phyloP scores from a whole-genome alignment of 2,113 vertebrate genomes.

The Chloroceryle aenea region DNA sequence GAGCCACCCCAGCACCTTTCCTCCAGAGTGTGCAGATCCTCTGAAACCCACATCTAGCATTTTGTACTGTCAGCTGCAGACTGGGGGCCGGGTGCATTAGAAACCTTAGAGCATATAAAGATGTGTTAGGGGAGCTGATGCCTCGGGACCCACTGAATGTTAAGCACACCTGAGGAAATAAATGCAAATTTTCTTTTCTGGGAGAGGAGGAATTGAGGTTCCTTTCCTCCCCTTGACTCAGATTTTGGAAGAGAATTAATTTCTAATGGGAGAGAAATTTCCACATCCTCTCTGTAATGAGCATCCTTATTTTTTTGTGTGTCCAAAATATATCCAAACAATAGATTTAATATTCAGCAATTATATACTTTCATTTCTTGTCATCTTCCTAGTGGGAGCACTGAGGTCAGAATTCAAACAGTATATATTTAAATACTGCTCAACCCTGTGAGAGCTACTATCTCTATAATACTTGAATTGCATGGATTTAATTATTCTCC shows the following conservation, averaged over 20 bases:
- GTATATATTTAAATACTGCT: neutral
- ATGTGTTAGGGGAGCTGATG: neutral
- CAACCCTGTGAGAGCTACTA: neutral
- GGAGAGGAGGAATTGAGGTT: neutral
- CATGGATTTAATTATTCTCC: neutral
- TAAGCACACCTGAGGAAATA: neutral
- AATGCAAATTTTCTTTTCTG: neutral
- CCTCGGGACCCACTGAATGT: neutral
- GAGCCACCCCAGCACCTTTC: neutral
- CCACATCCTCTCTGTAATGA: neutral
- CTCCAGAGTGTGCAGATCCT: rapidly evolving
- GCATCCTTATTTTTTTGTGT: neutral
- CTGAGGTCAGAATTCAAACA: neutral
- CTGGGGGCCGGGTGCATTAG: neutral
- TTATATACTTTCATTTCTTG: neutral
- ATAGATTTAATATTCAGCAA: neutral
- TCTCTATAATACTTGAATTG: neutral
- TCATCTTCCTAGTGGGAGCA: neutral
- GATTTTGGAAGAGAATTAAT: neutral
- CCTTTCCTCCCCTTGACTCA: neutral
- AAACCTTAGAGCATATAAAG: neutral
- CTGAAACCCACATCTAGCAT: neutral
- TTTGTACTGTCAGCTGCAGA: rapidly evolving
- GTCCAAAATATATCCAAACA: neutral
- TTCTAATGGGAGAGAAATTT: neutral